Evolutionary conservation across 2,797 vertebrate genomes (phyloP), one percentile per base, ranked within the genome.

Genomic region (Acomys russatus): DNA sequence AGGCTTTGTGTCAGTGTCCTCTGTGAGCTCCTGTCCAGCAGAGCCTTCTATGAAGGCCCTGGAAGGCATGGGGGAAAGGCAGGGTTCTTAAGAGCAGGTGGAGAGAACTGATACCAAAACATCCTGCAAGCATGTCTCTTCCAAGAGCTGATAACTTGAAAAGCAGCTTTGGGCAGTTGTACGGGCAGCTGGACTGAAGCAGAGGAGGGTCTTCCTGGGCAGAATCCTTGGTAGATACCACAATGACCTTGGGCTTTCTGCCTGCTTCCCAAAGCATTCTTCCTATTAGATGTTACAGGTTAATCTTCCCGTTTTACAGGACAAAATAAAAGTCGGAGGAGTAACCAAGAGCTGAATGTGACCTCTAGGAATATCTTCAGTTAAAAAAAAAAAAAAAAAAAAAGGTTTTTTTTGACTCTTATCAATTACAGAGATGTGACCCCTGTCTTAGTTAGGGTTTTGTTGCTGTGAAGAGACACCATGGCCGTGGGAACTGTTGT

Each of bases 81-180:
- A 64, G 28, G 92, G 23, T 94, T 87, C 70, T 86, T 66, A n/a
- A 35, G 8, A 73, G 23, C 4, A 77, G 66, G 64, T 28, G 74
- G 91, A 87, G 11, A 76, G 88, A 94, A 76, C 61, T 6, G 49
- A 35, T 61, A 77, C 44, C 90, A 77, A 87, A 44, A 92, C 54
- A 49, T 90, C 54, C 84, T 64, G 54, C 88, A 56, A 35, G 35
- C 30, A 15, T 68, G 44, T 86, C 79, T 96, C 73, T 77, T 96
- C 22, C 64, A 64, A 91, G 56, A 89, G 64, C n/a, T 28, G n/a
- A 96, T 35, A 66, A 86, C 76, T 20, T 49, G 68, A 89, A 95
- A 64, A n/a, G 49, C 25, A 79, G 76, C 0, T 54, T 80, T 78
- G n/a, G 61, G 38, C 64, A 35, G 73, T 90, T 82, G 30, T 63